phyloP scores from a whole-genome alignment of 2,797 vertebrate genomes.

The Discoglossus pictus region DNA sequence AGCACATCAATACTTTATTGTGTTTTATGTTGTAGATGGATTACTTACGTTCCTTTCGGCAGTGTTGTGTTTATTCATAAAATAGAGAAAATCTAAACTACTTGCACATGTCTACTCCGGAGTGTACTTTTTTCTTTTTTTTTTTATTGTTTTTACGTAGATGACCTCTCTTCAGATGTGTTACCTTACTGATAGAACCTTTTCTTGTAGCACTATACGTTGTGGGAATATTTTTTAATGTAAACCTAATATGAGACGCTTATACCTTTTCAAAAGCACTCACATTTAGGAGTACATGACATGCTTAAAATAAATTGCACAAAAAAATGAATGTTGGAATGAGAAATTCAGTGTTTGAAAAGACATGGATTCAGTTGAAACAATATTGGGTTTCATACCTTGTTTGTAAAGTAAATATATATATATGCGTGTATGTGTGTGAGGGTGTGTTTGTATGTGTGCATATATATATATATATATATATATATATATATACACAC shows the following conservation, averaged over 20 bases:
- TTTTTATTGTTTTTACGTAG: conserved; percentile 80
- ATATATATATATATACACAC: conserved; percentile 20
- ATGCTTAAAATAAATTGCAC: conserved; percentile 87
- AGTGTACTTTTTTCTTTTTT: conserved; percentile 72
- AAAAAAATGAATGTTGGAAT: conserved; percentile 95
- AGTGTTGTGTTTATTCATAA: conserved; percentile 65
- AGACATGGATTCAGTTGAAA: conserved; percentile 82
- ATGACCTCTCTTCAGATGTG: conserved; percentile 80
- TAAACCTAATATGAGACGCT: conserved; percentile 84
- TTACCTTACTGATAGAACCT: conserved; percentile 90
- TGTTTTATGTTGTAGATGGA: conserved; percentile 55
- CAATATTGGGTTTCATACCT: conserved; percentile 77
- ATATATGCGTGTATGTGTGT: conserved; percentile 47
- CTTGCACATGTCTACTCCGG: conserved; percentile 80
- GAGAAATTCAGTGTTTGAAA: conserved; percentile 90
- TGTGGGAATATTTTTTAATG: conserved; percentile 86
- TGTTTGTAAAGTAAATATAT: conserved; percentile 76
- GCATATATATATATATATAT: conserved; percentile 45
- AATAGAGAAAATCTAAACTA: conserved; percentile 73
- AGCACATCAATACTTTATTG: conserved; percentile 57
- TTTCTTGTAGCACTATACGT: conserved; percentile 94
- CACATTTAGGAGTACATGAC: conserved; percentile 89
- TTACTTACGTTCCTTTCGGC: conserved; percentile 64
- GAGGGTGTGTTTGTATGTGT: conserved; percentile 37
- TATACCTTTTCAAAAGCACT: conserved; percentile 86